phyloP scores from a whole-genome alignment of 2,797 vertebrate genomes.

The Poecile montanus region DNA sequence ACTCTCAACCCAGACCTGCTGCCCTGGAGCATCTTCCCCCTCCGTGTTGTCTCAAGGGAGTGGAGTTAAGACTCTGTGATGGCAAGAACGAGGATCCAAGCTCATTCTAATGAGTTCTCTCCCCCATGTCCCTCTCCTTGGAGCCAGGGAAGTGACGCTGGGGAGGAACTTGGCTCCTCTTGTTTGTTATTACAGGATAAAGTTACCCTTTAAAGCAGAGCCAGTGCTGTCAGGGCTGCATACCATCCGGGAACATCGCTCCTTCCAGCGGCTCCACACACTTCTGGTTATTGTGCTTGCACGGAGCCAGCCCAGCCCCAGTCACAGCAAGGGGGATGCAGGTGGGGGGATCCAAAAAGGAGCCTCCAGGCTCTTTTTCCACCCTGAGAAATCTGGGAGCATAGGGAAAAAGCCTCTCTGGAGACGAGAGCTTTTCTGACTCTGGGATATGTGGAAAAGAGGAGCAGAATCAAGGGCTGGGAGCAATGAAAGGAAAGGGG shows the following conservation, averaged over 20 bases:
- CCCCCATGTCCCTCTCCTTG: neutral
- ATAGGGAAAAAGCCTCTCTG: neutral
- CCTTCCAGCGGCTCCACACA: neutral
- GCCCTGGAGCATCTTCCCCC: neutral
- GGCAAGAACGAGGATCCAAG: neutral
- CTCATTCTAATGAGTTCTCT: neutral
- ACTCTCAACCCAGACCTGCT: neutral
- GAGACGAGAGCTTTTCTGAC: neutral
- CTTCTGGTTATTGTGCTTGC: neutral
- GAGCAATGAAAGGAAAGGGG: neutral
- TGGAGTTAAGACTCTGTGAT: neutral
- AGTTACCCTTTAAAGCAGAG: slow-evolving; percentile 61
- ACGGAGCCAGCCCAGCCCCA: neutral
- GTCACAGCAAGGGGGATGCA: neutral
- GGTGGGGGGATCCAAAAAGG: neutral
- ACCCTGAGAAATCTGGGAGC: neutral
- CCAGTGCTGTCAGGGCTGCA: slow-evolving; percentile 52
- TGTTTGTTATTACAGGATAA: slow-evolving; percentile 60
- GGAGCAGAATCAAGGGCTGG: neutral
- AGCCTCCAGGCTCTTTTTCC: neutral
- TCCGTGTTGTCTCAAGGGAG: neutral
- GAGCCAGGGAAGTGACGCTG: slow-evolving; percentile 41
- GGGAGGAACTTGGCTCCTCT: slow-evolving; percentile 47
- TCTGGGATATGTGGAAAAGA: neutral
- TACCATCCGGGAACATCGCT: slow-evolving; percentile 22